Conservation (phyloP, 2,888 invertebrate genomes). For the Drosophila differens region DNA sequence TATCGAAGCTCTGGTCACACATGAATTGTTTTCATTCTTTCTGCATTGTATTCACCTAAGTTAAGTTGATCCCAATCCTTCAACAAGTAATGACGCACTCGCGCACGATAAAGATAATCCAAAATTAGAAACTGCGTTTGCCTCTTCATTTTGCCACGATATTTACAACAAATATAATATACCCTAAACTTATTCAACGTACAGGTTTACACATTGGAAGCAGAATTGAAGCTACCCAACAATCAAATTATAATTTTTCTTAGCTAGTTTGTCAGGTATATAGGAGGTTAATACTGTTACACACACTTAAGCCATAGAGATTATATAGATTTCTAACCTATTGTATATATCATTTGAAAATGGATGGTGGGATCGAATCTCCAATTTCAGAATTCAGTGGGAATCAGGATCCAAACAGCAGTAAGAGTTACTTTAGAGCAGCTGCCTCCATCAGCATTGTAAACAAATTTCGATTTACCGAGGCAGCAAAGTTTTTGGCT, state of each 20-base stretch:
- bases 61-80: no score
- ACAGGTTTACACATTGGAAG: background rate
- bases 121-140: no score
- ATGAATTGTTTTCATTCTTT: no score
- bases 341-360: background rate
- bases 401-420: conserved; percentile 14
- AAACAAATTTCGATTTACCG: conserved; percentile 65
- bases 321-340: background rate
- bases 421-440: conserved; percentile 16
- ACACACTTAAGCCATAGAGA: background rate
- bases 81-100: no score
- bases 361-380: background rate
- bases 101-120: no score
- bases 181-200: background rate
- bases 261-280: background rate
- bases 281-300: background rate
- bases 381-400: background rate
- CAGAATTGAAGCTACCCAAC: background rate
- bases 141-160: no score
- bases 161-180: background rate
- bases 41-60: no score
- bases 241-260: background rate
- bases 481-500: conserved; percentile 53
- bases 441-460: conserved; percentile 47
- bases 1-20: no score